A percentile compares a stretch with the other conserved stretches of the same genome.
These are phyloP conservation scores for Eurytoma californica DNA, from an alignment of 2,888 invertebrate genomes.

Conservation along the genomic window DNA sequence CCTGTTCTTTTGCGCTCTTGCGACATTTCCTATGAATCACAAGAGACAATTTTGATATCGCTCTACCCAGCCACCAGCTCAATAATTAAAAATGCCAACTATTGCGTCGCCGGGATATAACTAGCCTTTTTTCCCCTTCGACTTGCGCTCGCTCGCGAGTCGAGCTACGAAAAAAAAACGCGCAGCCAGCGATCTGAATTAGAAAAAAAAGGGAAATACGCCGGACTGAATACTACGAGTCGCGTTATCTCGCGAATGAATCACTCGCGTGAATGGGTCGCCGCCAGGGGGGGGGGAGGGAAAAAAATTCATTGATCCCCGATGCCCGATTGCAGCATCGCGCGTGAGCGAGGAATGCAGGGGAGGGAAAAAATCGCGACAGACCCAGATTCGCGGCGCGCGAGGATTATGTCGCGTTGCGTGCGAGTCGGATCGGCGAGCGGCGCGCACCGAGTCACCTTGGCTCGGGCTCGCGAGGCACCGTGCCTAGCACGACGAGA, in stretches of 20 bases:
- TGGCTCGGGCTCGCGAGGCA: slow-evolving; percentile 28
- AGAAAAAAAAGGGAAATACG: not conserved
- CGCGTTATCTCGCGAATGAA: not conserved
- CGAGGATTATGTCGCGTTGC: slow-evolving; percentile 7
- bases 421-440: slow-evolving; percentile 21
- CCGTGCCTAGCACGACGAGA: not conserved
- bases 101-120: too few species aligned
- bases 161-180: too few species aligned
- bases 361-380: not conserved
- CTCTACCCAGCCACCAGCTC: too few species aligned
- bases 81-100: too few species aligned
- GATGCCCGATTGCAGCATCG: not conserved
- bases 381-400: slow-evolving; percentile 36
- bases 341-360: not conserved
- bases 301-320: slow-evolving; percentile 1
- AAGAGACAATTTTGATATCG: too few species aligned
- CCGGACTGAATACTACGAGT: too few species aligned
- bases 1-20: too few species aligned
- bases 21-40: too few species aligned
- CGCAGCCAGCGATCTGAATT: too few species aligned
- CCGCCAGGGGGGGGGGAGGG: not conserved
- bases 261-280: not conserved
- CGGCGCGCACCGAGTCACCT: slow-evolving; percentile 36
- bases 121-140: too few species aligned
- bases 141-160: too few species aligned